Evolutionary conservation across 2,888 invertebrate species (phyloP), one percentile per base, ranked within the genome.

Genomic region (Cosmopolites sordidus): DNA sequence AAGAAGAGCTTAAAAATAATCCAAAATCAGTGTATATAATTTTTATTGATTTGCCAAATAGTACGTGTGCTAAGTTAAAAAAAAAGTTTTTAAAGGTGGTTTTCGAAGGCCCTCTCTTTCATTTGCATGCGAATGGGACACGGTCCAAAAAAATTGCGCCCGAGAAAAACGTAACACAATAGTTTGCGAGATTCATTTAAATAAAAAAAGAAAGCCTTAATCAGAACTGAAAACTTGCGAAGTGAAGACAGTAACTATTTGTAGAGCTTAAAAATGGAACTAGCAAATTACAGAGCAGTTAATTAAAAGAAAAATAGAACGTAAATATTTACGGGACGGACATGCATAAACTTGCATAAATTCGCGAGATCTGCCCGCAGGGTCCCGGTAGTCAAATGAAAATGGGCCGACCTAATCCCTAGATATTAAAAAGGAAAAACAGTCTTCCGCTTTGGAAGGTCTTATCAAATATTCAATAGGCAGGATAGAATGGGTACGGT

Each of bases 201-300:
- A 47, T 47, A 47, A 39, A 47, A 40, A 47, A 8, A 8, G 22
- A 27, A 16, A 47, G 39, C 47, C 47, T 39, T 47, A 47, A 47
- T 47, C 47, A 47, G 39, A 47, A 47, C 47, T 22, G 40, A 38
- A 38, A 47, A 47, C 27, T 39, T 40, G 47, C 40, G 29, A 39
- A 3, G n/a, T 38, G 22, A 47, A 47, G 39, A 47, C 39, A 47
- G 47, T 47, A 47, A 47, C 47, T 47, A 47, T 47, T 47, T 40
- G 47, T 47, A 39, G 18, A 22, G 39, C 29, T 47, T 39, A 39
- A 27, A 40, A 40, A 40, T 39, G 16, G 39, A n/a, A 46, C 44
- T 30, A 33, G 45, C 22, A 47, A 47, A 47, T 47, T 47, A 29
- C 40, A 11, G 14, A 9, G 15, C 16, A 38, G 47, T 47, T 47